phyloP scores from a whole-genome alignment of 2,888 invertebrate species.

The Xiphydria camelus region DNA sequence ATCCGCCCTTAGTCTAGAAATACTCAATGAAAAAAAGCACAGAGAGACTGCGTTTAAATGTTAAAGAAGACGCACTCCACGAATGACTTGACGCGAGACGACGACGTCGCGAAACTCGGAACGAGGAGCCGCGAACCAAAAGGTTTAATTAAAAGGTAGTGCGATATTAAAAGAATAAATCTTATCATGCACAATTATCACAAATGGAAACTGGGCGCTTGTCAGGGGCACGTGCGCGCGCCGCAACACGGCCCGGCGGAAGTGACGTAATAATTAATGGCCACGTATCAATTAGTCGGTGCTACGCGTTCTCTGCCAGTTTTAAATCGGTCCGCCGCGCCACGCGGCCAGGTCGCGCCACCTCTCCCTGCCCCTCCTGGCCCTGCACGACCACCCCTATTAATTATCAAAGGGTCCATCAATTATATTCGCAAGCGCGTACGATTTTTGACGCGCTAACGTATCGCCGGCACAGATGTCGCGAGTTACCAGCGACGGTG shows the following conservation, averaged over 20 bases:
- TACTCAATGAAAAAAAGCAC: too few relatives aligned
- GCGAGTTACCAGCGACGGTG: too few relatives aligned
- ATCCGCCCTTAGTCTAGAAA: too few relatives aligned
- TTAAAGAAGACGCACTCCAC: too few relatives aligned
- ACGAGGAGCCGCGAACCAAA: slow-evolving; percentile 12
- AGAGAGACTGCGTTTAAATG: too few relatives aligned
- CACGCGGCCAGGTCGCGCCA: slow-evolving; percentile 5
- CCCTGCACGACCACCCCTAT: slow-evolving; percentile 38
- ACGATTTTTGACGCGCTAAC: slow-evolving; percentile 55
- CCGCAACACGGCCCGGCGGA: slow-evolving; percentile 48
- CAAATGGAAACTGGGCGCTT: slow-evolving; percentile 26
- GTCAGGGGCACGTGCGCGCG: slow-evolving; percentile 51
- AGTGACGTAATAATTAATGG: slow-evolving; percentile 58
- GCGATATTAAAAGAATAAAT: slow-evolving; percentile 37
- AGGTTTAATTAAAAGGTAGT: slow-evolving; percentile 28
- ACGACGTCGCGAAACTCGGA: too few relatives aligned
- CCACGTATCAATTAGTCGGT: slow-evolving; percentile 53
- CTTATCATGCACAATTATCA: slow-evolving; percentile 22
- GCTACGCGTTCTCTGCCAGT: slow-evolving; percentile 30
- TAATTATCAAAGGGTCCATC: slow-evolving; percentile 55
- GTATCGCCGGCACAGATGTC: slow-evolving; percentile 55
- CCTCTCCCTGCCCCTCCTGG: slow-evolving; percentile 9
- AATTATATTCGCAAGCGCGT: slow-evolving; percentile 45
- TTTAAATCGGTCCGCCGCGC: slow-evolving; percentile 23
- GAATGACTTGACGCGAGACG: too few relatives aligned